Conservation (phyloP, 2,888 invertebrate species). For the Eupithecia centaureata region DNA sequence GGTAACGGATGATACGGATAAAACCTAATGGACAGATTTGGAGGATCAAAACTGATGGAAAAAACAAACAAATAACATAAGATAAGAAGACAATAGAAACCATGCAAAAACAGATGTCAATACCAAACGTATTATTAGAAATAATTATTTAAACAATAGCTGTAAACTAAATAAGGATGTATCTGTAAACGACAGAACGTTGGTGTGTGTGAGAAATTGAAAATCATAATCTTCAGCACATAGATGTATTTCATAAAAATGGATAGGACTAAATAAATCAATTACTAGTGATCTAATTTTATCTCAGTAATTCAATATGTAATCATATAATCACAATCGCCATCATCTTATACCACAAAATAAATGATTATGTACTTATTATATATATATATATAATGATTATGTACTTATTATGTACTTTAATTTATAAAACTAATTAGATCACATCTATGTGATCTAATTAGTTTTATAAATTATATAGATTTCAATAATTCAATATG, state of each 20-base stretch:
- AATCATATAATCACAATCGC: no score
- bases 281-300: neutral
- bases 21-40: neutral
- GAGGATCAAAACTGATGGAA: neutral
- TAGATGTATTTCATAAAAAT: no score
- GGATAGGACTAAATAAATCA: neutral
- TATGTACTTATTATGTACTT: no score
- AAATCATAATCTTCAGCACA: no score
- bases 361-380: no score
- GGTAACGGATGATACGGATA: neutral
- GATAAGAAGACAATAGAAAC: neutral
- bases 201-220: neutral
- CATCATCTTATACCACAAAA: no score
- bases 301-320: no score
- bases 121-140: neutral
- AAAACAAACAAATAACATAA: neutral
- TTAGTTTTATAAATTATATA: no score
- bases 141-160: neutral
- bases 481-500: no score
- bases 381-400: no score
- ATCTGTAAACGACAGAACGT: neutral
- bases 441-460: no score
- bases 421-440: no score
- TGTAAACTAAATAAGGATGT: neutral
- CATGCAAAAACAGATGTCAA: neutral